Conservation (phyloP, 2,113 vertebrate genomes). For the Phaetusa simplex region DNA sequence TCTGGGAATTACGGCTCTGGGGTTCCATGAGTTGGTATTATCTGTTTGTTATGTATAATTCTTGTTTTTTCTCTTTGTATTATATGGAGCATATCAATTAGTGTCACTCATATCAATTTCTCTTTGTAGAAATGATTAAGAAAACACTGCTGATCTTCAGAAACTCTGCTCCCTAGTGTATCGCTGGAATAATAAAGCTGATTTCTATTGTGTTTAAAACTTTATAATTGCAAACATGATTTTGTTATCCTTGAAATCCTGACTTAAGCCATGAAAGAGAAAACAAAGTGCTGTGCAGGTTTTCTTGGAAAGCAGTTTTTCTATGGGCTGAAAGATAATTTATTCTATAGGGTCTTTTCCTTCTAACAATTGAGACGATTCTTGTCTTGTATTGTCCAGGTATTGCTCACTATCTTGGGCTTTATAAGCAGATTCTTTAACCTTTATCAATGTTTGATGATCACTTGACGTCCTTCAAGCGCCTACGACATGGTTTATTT, state of each 20-base stretch:
- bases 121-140: neutral
- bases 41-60: neutral
- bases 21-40: neutral
- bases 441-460: neutral
- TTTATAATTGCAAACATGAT: neutral
- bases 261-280: neutral
- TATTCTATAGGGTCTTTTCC: neutral
- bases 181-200: neutral
- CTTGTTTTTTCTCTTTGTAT: neutral
- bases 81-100: neutral
- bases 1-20: neutral
- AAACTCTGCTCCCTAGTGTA: neutral
- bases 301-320: neutral
- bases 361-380: neutral
- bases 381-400: neutral
- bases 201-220: neutral
- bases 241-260: constrained; percentile 6
- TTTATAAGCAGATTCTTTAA: neutral
- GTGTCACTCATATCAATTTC: neutral
- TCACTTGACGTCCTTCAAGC: neutral
- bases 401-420: neutral
- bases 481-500: neutral
- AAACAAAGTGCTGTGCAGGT: neutral
- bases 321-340: neutral
- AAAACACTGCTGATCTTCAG: neutral